phyloP scores from a whole-genome alignment of 2,113 vertebrate genomes.

The Porphyrio hochstetteri region DNA sequence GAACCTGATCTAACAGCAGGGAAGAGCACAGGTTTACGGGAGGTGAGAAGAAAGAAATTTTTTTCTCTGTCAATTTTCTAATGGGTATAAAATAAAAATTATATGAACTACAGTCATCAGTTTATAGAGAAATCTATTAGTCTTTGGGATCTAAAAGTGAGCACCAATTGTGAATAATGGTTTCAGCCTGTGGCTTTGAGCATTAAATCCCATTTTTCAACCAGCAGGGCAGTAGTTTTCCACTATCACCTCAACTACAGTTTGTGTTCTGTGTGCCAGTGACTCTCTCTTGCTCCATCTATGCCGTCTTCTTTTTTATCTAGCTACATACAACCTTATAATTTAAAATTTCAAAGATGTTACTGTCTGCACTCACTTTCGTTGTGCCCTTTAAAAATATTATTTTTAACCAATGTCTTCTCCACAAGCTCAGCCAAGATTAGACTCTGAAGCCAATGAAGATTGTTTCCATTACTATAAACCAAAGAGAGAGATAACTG shows the following conservation, averaged over 20 bases:
- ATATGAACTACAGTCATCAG: conserved; percentile 42
- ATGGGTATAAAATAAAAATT: conserved; percentile 48
- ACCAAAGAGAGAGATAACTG: conserved; percentile 36
- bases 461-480: conserved; percentile 31
- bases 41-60: neutral
- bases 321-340: neutral
- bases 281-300: neutral
- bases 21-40: neutral
- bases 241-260: conserved; percentile 27
- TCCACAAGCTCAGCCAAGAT: conserved; percentile 29
- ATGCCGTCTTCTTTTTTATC: neutral
- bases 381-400: conserved; percentile 17
- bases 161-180: conserved; percentile 40
- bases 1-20: neutral
- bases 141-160: conserved; percentile 45
- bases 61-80: conserved; percentile 19
- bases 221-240: conserved; percentile 38
- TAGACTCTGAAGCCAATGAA: conserved; percentile 16
- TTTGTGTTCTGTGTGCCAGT: neutral
- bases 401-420: conserved; percentile 17
- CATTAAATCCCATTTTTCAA: conserved; percentile 52
- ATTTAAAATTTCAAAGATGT: conserved; percentile 25
- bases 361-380: neutral
- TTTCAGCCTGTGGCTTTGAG: conserved; percentile 50
- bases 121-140: conserved; percentile 59